Evolutionary conservation across 1,140 invertebrate species (phyloP), one percentile per base, ranked within the genome.

Genomic region (Aphelinus atriplicis): DNA sequence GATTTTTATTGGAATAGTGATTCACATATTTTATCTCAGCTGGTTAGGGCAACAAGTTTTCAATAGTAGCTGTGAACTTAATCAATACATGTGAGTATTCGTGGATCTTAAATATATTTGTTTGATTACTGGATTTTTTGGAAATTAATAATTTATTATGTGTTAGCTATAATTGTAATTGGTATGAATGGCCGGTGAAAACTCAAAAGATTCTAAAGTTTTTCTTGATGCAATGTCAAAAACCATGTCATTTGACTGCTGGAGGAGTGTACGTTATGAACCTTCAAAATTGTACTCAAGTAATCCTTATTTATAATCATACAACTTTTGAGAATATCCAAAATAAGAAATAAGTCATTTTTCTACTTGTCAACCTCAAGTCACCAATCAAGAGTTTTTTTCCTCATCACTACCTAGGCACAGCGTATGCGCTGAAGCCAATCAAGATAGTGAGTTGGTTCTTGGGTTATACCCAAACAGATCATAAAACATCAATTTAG

Each of bases 1-100:
- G 10, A 3, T 70, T 4, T 48, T 58, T 3, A 26, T 58, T 1
- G 46, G 56, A 1, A 3, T 61, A 50, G 42, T 46, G 1, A 42
- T 70, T 42, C 67, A 70, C 42, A 4, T 70, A 6, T 70, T 70
- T 47, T 70, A 70, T n/a, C 46, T 70, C n/a, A 50, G 46, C 10
- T 70, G 56, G 67, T 57, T 57, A 7, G 67, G 67, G 3, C 67
- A 70, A 9, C 53, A 60, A 26, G 3, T 70, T 1, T 50, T 70
- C 2, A 51, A 70, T 46, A 4, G 42, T 43, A 60, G 67, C 46
- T 48, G 5, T 46, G 3, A 3, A 26, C 67, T 70, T 50, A 48
- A 7, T 50, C 45, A 9, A 6, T 46, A 70, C 42, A 51, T 47
- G 67, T 70, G 47, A 70, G 67, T 60, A 1, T 58, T 1, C n/a